A percentile compares a stretch with the other conserved stretches of the same genome.
Evolutionary conservation across 1,140 invertebrate genomes (phyloP).

Genomic region (Neelides sp.): DNA sequence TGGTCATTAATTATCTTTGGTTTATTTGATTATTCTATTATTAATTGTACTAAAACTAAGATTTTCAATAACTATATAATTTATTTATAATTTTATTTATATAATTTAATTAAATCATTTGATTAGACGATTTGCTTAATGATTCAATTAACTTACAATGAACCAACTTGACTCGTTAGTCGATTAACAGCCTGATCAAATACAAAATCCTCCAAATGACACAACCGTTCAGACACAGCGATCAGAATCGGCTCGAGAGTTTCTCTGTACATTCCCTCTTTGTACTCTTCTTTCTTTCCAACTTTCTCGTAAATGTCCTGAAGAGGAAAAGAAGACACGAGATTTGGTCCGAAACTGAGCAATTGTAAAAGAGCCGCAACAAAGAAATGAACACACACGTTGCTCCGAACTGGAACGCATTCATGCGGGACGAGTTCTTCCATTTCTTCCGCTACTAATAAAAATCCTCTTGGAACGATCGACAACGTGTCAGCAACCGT

Average conservation of each 20-base stretch:
- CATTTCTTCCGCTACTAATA: constrained; percentile 30
- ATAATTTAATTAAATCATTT: too few species aligned
- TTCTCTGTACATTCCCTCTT: too few species aligned
- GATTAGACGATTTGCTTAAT: too few species aligned
- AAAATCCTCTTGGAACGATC: constrained; percentile 29
- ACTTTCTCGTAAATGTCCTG: too few species aligned
- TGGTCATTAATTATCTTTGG: too few species aligned
- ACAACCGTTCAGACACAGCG: constrained; percentile 30
- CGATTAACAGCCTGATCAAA: constrained; percentile 31
- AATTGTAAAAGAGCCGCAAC: constrained; percentile 26
- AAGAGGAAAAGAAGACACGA: constrained; percentile 14
- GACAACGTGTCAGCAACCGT: constrained; percentile 23
- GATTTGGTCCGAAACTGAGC: constrained; percentile 22
- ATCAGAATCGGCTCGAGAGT: constrained; percentile 19
- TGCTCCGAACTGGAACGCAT: constrained; percentile 21
- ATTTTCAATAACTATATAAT: too few species aligned
- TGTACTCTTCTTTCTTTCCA: too few species aligned
- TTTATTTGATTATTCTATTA: too few species aligned
- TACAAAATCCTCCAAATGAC: constrained; percentile 28
- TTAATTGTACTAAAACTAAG: too few species aligned
- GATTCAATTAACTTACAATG: constrained; percentile 29
- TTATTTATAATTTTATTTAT: too few species aligned
- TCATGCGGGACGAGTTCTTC: constrained; percentile 25
- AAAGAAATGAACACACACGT: constrained; percentile 27
- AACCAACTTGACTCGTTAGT: constrained; percentile 27